Percentiles rank a stretch among this genome's conserved stretches.
Conservation (phyloP, 2,888 invertebrate genomes). For the Chaitophorus viminalis region DNA sequence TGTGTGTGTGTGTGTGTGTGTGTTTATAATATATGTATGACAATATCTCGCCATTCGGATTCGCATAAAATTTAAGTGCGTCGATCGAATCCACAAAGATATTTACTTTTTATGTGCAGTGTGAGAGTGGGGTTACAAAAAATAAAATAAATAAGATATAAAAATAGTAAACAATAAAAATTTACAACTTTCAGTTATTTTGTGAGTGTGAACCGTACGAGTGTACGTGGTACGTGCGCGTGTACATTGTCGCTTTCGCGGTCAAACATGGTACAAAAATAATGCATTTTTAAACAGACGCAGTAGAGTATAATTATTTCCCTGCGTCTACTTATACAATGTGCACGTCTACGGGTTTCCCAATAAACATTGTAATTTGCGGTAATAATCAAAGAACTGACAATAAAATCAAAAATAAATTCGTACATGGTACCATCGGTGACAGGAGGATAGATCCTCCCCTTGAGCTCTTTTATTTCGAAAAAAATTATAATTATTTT, state of each 20-base stretch:
- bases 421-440: too few species aligned
- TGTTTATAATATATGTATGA: neutral
- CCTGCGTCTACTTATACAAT: too few species aligned
- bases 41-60: constrained; percentile 52
- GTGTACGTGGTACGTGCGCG: neutral
- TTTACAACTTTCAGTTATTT: constrained; percentile 40
- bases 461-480: too few species aligned
- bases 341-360: too few species aligned
- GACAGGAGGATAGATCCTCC: too few species aligned
- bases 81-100: constrained; percentile 14
- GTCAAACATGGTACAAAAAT: neutral
- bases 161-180: constrained; percentile 48
- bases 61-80: constrained; percentile 53
- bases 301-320: neutral
- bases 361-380: too few species aligned
- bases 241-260: neutral
- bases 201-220: too few species aligned
- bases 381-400: too few species aligned
- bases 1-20: too few species aligned
- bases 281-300: neutral
- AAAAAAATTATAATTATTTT: too few species aligned
- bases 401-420: too few species aligned
- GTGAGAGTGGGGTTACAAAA: neutral
- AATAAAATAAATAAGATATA: too few species aligned
- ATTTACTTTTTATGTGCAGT: constrained; percentile 40